These are phyloP conservation scores for Agrochola litura DNA, from an alignment of 2,888 invertebrate genomes.

Conservation along the genomic window DNA sequence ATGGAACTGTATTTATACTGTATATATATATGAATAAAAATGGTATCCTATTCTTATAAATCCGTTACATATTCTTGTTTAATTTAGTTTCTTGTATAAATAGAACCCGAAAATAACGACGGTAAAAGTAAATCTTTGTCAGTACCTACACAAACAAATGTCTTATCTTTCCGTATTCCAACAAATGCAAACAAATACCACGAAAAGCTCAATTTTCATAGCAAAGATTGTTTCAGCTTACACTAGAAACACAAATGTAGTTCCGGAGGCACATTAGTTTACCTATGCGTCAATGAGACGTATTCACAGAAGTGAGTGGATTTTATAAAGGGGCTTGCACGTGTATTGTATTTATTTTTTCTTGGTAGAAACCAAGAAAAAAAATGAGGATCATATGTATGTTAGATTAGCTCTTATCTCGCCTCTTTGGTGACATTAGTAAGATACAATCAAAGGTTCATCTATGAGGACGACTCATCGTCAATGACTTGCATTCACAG, in stretches of 20 bases:
- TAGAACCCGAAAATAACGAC: neutral
- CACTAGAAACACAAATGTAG: conserved; percentile 3
- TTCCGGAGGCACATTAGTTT: conserved; percentile 27
- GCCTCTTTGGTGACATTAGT: conserved; percentile 1
- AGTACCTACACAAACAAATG: conserved; percentile 1
- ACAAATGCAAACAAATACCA: conserved; percentile 4
- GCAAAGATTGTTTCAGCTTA: conserved; percentile 34
- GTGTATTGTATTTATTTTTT: no score
- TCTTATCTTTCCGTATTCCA: neutral
- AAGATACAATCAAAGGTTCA: conserved; percentile 1
- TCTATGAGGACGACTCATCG: neutral
- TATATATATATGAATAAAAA: neutral
- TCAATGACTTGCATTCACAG: neutral
- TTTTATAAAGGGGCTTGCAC: neutral
- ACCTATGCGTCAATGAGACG: conserved; percentile 34
- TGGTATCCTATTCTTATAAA: neutral
- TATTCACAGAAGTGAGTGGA: conserved; percentile 20
- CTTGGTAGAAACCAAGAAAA: neutral
- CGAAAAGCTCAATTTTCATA: conserved; percentile 34
- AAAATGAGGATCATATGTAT: conserved; percentile 14
- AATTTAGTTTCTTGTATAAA: neutral
- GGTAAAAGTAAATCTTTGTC: conserved; percentile 1
- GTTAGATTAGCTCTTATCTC: neutral
- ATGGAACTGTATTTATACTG: neutral
- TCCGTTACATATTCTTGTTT: neutral